Conservation (phyloP, 2,113 vertebrate genomes). For the Misgurnus anguillicaudatus region DNA sequence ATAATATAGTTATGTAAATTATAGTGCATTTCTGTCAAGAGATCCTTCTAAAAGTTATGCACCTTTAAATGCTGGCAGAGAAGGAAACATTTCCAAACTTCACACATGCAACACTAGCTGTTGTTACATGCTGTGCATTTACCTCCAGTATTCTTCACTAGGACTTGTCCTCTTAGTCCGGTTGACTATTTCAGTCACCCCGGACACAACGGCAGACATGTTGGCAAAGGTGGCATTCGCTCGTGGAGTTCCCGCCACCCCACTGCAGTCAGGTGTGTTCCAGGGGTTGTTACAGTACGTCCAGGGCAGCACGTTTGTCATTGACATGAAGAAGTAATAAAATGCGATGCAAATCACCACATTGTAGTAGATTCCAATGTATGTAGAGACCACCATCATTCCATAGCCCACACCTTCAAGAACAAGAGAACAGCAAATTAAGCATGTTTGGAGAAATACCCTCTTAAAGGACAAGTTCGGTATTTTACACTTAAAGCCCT, state of each 20-base stretch:
- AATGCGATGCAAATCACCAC: constrained; percentile 98
- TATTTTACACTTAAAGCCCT: no score
- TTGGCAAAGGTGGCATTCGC: constrained; percentile 71
- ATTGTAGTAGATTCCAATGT: constrained; percentile 99
- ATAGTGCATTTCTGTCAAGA: no score
- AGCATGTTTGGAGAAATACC: no score
- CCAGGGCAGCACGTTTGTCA: constrained; percentile 95
- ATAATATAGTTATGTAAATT: no score
- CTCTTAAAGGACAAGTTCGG: no score
- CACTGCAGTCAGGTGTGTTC: constrained; percentile 87
- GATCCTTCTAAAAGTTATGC: no score
- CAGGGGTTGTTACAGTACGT: constrained; percentile 95
- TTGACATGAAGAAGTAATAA: constrained; percentile 99
- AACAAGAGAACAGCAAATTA: background rate
- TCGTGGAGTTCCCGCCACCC: constrained; percentile 75
- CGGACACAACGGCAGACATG: constrained; percentile 66
- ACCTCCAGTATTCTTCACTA: constrained; percentile 99
- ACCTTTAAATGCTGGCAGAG: no score
- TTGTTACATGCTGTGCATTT: constrained; percentile 51
- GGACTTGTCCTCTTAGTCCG: constrained; percentile 92
- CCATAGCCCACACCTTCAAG: constrained; percentile 91
- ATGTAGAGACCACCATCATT: constrained; percentile 99
- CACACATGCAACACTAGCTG: no score
- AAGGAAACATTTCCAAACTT: no score
- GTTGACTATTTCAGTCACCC: constrained; percentile 79